Evolutionary conservation across 2,113 vertebrate genomes (phyloP).

Genomic region (Chionodraco myersi): DNA sequence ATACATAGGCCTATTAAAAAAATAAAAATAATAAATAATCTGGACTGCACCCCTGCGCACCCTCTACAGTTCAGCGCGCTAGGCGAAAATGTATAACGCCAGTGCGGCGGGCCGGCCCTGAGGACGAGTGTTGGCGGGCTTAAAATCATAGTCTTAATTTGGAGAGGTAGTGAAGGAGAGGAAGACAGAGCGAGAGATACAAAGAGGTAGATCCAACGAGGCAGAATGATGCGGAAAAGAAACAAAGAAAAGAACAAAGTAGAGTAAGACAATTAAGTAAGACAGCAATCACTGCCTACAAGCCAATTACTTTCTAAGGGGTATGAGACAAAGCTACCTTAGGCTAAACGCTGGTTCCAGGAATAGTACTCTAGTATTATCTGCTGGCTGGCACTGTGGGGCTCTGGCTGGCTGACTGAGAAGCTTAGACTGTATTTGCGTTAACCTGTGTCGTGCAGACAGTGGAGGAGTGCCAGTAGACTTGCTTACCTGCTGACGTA

Average conservation of each 20-base stretch:
- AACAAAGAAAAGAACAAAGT: constrained; percentile 46
- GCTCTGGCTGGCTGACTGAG: constrained; percentile 36
- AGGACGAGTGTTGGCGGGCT: constrained; percentile 17
- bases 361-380: constrained; percentile 60
- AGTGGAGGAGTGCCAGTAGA: constrained; percentile 30
- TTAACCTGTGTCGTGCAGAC: constrained; percentile 59
- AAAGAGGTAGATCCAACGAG: constrained; percentile 15
- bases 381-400: constrained; percentile 25
- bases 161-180: constrained; percentile 3
- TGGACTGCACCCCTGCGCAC: too few relatives aligned
- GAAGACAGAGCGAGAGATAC: not conserved
- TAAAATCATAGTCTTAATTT: constrained; percentile 53
- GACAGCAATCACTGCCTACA: constrained; percentile 28
- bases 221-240: constrained; percentile 11
- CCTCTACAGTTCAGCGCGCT: too few relatives aligned
- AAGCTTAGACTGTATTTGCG: constrained; percentile 48
- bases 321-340: constrained; percentile 54
- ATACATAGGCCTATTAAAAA: too few relatives aligned
- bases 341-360: constrained; percentile 61
- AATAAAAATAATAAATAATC: too few relatives aligned
- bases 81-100: too few relatives aligned
- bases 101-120: too few relatives aligned
- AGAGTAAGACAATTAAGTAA: constrained; percentile 24
- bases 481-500: constrained; percentile 21
- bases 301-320: constrained; percentile 55